Base-by-base conservation (phyloP, 1,140 invertebrate genomes). In the Bombus confusus region DNA sequence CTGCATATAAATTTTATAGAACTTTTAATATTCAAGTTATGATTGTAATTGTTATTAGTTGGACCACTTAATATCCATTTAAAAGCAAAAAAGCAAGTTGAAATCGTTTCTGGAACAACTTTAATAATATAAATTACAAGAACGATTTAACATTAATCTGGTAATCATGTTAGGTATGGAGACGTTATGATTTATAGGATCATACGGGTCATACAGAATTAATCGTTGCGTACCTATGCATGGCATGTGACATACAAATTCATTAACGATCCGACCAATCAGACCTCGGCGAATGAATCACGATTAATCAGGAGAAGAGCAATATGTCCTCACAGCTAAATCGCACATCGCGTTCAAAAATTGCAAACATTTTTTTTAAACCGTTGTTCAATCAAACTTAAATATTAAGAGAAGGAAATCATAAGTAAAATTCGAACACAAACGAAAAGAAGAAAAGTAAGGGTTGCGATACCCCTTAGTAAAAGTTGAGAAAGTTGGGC, bases 401-500 rank as follows among this genome's bases (percentile, higher is more conserved):
- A 31, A 25, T 18, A 1, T 37, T 9, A 62, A 1, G 64, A 28
- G 25, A 69, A 25, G 22, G 28, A 25, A 37, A 85, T 31, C 12
- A 25, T 10, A 68, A 68, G 68, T 34, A 43, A 71, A n/a, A 43
- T n/a, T 41, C 0, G 4, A 47, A 47, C 6, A 57, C 22, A 74
- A 73, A 47, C n/a, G 57, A 43, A 85, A 73, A 80, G 25, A 37
- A 28, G 12, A 66, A 18, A 66, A 18, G 13, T 59, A 69, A 39
- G 10, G 4, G 41, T 34, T 80, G 37, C 39, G 1, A 72, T 13
- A 52, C 18, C 28, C 28, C n/a, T 18, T 18, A 13, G 18, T 10
- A 31, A 62, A 83, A 64, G 84, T 66, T 73, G 39, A 39, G 47
- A 82, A 90, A 80, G 39, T 76, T 43, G 12, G 31, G 62, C 66